Evolutionary conservation across 2,888 invertebrate genomes (phyloP), one percentile per base, ranked within the genome.

Genomic region (Syritta pipiens): DNA sequence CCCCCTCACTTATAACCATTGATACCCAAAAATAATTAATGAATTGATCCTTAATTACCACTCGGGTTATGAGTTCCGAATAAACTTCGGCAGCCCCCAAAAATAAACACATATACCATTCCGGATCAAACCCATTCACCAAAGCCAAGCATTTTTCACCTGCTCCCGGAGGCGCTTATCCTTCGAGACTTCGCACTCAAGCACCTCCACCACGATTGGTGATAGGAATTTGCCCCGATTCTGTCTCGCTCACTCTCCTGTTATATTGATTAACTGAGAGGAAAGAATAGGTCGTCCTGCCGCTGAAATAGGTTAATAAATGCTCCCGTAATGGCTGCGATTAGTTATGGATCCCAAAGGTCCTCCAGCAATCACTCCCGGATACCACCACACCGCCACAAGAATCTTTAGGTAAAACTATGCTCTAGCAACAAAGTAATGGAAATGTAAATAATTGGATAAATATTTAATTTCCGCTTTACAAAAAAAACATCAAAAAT

Each of bases 1-100:
- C 17, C 2, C 37, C 6, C 17, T 17, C 17, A 37, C 37, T 10
- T 22, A 32, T 42, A 51, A 44, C 42, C 63, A 44, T 35, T 35
- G n/a, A 20, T 20, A 49, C 62, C 62, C 37, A 28, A 26, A 63
- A 20, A 63, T 42, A 51, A 51, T 44, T 53, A 51, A 63, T 65
- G 42, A 65, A 65, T 65, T 53, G 63, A 51, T 53, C 63, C 53
- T 53, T 32, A 65, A 65, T 65, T 65, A 53, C 24, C 22, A 42
- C 4, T 20, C 3, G 30, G 22, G 53, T 19, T 53, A 35, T 65
- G 53, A 65, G 32, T n/a, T 28, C 42, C 14, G 51, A 42, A 53
- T 49, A 40, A 53, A 65, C 26, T 65, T 53, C 42, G 44, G 32
- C 42, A n/a, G 3, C 32, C 17, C 10, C 17, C 51, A 30, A 17